Evolutionary conservation across 2,113 vertebrate species (phyloP), one percentile per base, ranked within the genome.

Genomic region (Gavialis gangeticus): DNA sequence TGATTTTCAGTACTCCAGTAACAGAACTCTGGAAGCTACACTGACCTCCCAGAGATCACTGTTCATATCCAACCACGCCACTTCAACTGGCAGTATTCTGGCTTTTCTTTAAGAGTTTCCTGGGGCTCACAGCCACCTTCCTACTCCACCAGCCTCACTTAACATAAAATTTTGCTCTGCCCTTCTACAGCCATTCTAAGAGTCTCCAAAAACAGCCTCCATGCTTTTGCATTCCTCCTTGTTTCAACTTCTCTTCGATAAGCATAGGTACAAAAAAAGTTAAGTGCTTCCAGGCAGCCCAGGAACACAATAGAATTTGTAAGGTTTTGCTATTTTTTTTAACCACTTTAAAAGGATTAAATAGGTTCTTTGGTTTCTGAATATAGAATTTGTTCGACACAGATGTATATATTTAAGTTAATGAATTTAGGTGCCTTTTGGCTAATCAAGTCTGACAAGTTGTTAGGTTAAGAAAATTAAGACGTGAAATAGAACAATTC

Each of bases 401-500:
- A 89, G 46, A 82, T 82, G 90, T 88, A 80, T 95, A 69, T 75
- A 82, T 92, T 94, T 92, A 95, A 94, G 92, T 92, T 82, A 92
- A 94, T 56, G 91, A 84, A 96, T 95, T 95, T 93, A 90, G 60
- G 84, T 90, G 86, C 84, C 87, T 79, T 87, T 95, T 86, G 87
- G 90, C 87, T 92, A 93, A 96, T 96, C 92, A 88, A 96, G 93
- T 96, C 89, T 92, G 96, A 96, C 93, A 92, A 87, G 92, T 62
- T 95, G 89, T 96, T 96, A 93, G 91, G 92, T 96, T 95, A 96
- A 93, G 85, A 94, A 96, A 94, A 92, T 75, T 69, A 87, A 91
- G 75, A 88, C 5, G 62, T 37, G 64, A 95, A 91, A 80, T 69
- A 88, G 85, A 95, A 8, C 87, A 94, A 93, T 93, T 85, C 71